Percentiles rank a stretch among this genome's conserved stretches.
Conservation (phyloP, 2,113 vertebrate species). For the Hyperopisus bebe region DNA sequence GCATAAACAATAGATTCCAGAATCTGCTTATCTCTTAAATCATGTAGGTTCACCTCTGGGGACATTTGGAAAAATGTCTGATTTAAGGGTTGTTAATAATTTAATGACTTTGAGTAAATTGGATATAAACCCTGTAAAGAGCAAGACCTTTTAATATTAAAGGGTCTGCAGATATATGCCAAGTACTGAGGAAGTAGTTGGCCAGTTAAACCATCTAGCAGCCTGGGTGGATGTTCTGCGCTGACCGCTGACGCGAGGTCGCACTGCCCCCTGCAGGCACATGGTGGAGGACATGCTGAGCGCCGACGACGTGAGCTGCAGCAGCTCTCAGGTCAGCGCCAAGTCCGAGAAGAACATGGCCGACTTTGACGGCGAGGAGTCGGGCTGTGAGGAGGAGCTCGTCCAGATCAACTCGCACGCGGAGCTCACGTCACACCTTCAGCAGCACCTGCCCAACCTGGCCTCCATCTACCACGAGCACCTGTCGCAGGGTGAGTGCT, state of each 20-base stretch:
- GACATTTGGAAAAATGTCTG: not conserved
- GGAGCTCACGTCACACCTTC: slow-evolving; percentile 94
- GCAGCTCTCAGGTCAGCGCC: slow-evolving; percentile 97
- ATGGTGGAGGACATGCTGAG: slow-evolving; percentile 98
- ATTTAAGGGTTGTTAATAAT: not conserved
- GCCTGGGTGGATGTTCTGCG: not conserved
- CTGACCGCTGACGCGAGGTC: not conserved
- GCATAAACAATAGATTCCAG: not conserved
- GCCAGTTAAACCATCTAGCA: not conserved
- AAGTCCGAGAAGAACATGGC: slow-evolving; percentile 99
- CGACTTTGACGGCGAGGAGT: slow-evolving; percentile 97
- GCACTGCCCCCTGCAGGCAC: slow-evolving; percentile 56
- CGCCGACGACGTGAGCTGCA: slow-evolving; percentile 96
- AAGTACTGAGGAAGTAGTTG: not conserved
- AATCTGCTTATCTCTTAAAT: not conserved
- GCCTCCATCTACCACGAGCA: slow-evolving; percentile 98
- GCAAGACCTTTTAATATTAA: not conserved
- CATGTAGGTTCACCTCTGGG: not conserved
- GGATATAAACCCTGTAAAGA: not conserved
- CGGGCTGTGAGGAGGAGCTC: slow-evolving; percentile 95
- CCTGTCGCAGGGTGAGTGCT: slow-evolving; percentile 85
- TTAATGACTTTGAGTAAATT: not conserved
- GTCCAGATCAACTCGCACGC: slow-evolving; percentile 98
- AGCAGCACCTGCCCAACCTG: slow-evolving; percentile 95
- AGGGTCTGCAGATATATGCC: not conserved